Evolutionary conservation across 2,888 invertebrate genomes (phyloP), one percentile per base, ranked within the genome.

Genomic region (Andrena dorsata): DNA sequence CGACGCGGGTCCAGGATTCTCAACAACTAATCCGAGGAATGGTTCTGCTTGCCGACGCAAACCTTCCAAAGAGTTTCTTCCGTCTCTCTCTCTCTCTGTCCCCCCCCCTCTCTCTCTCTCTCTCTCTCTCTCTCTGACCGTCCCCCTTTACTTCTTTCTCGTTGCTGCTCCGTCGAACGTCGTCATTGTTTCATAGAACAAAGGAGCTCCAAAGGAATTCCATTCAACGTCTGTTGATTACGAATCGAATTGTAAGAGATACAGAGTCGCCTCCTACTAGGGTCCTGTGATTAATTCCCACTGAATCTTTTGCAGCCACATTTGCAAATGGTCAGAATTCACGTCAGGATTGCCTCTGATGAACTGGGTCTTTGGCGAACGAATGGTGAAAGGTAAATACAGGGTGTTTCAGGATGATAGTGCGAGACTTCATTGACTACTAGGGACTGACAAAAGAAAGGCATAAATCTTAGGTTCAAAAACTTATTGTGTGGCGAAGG

Each of bases 11-110:
- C 74, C 35, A 63, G 20, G 66, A 68, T 72, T 74, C 72, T 58
- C 56, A 35, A 10, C 32, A 26, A 51, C 78, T 84, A 88, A 84
- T 87, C 86, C 75, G 64, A 28, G 53, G 79, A 86, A 88, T 80
- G 88, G 84, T 87, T 78, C 63, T 65, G 64, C 80, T 71, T 80
- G 78, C 82, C 76, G 61, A 47, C 64, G 35, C 73, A 71, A 82
- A 77, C 74, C 60, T 56, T 66, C 69, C 61, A 76, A 84, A 58
- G 74, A 77, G 74, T 28, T 41, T 41, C 13, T 47, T 35, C 10
- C n/a, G 8, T 13, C 13, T 23, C 20, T 16, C 20, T 58, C 56
- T 23, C 2, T 16, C 16, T 41, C 41, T 41, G 4, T 41, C 41
- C 13, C 41, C 13, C 41, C 13, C 41, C 13, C 41, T 41, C 13